phyloP scores from a whole-genome alignment of 2,888 invertebrate species.

The Strigamia maritima region DNA sequence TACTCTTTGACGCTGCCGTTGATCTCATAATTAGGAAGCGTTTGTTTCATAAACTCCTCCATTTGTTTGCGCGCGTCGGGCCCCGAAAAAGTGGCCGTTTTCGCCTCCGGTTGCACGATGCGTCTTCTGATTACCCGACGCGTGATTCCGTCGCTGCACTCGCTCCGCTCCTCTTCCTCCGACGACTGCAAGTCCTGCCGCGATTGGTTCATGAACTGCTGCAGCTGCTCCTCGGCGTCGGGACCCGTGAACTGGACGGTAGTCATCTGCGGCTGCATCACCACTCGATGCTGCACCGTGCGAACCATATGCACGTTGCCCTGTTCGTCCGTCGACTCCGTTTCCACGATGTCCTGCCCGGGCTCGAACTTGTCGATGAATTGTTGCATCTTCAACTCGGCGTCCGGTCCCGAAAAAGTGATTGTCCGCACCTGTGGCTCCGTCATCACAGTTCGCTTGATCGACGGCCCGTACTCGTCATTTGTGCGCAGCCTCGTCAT shows the following conservation, averaged over 20 bases:
- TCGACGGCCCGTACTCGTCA: slow-evolving; percentile 45
- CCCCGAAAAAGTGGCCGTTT: slow-evolving; percentile 58
- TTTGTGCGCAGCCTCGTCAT: slow-evolving; percentile 48
- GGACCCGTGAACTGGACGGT: slow-evolving; percentile 58
- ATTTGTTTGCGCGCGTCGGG: slow-evolving; percentile 57
- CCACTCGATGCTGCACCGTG: slow-evolving; percentile 56
- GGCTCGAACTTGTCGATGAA: slow-evolving; percentile 58
- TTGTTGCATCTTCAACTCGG: slow-evolving; percentile 56
- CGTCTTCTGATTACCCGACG: slow-evolving; percentile 42
- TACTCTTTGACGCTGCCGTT: slow-evolving; percentile 35
- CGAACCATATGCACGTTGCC: slow-evolving; percentile 59
- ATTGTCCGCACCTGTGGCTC: slow-evolving; percentile 58
- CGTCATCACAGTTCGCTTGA: slow-evolving; percentile 56
- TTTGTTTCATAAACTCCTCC: slow-evolving; percentile 55
- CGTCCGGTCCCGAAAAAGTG: slow-evolving; percentile 58
- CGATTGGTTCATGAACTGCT: slow-evolving; percentile 53
- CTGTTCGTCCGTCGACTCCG: slow-evolving; percentile 56
- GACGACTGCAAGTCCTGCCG: slow-evolving; percentile 28
- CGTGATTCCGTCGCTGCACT: slow-evolving; percentile 44
- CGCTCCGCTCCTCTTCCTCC: slow-evolving; percentile 44
- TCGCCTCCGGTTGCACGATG: slow-evolving; percentile 52
- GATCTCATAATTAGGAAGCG: slow-evolving; percentile 41
- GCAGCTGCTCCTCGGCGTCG: slow-evolving; percentile 57
- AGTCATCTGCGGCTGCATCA: slow-evolving; percentile 57
- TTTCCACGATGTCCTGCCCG: slow-evolving; percentile 58